A percentile compares a stretch with the other conserved stretches of the same genome.
Evolutionary conservation across 2,888 invertebrate genomes (phyloP).

Genomic region (Lycia hirtaria): DNA sequence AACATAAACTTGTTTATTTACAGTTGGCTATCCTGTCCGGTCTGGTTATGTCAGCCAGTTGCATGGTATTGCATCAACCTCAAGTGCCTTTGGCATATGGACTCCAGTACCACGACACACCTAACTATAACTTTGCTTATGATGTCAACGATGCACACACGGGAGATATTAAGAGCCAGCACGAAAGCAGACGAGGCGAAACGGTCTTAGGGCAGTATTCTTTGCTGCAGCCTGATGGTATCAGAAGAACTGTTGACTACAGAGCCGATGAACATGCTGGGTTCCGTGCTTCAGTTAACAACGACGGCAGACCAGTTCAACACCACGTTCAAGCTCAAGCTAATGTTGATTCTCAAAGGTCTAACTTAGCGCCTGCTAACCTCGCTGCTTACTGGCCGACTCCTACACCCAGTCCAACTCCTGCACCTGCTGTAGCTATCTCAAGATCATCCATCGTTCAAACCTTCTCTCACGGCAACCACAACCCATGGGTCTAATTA

Average conservation of each 20-base stretch:
- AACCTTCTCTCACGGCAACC: constrained; percentile 53
- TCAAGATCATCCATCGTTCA: constrained; percentile 68
- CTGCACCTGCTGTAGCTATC: constrained; percentile 58
- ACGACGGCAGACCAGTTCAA: constrained; percentile 51
- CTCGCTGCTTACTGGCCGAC: constrained; percentile 41
- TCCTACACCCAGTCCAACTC: constrained; percentile 47
- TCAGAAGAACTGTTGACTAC: constrained; percentile 83
- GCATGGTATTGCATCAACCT: constrained; percentile 66
- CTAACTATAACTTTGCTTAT: constrained; percentile 83
- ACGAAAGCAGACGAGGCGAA: constrained; percentile 80
- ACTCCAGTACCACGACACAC: constrained; percentile 54
- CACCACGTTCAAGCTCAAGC: constrained; percentile 17
- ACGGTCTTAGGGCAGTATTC: constrained; percentile 83
- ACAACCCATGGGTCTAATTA: constrained; percentile 60
- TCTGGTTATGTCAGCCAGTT: constrained; percentile 64
- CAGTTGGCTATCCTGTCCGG: constrained; percentile 47
- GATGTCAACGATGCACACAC: constrained; percentile 82
- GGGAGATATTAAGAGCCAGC: constrained; percentile 83
- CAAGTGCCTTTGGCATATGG: constrained; percentile 47
- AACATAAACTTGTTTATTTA: constrained; percentile 26
- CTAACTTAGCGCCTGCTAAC: constrained; percentile 32
- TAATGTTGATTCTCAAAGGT: constrained; percentile 21
- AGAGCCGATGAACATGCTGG: constrained; percentile 82
- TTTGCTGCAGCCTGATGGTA: constrained; percentile 82
- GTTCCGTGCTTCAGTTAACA: constrained; percentile 83